Percentiles rank a stretch among this genome's conserved stretches.
Evolutionary conservation across 2,888 invertebrate genomes (phyloP).

Genomic region (Ramazzottius varieornatus): DNA sequence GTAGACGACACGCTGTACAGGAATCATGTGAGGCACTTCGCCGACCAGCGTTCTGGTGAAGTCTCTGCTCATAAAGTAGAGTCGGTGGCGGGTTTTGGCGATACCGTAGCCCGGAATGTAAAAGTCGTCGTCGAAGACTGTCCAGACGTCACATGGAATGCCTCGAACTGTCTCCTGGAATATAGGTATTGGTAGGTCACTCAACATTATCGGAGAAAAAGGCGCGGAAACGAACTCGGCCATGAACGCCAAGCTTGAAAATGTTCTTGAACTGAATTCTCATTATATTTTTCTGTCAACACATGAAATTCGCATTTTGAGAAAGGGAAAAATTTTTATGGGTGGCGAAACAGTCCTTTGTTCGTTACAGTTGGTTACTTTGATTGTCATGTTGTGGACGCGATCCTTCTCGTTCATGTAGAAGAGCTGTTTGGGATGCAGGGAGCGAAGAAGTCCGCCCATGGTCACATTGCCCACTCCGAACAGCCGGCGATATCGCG

Average conservation of each 20-base stretch:
- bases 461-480: neutral
- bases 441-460: neutral
- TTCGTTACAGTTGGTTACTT: neutral
- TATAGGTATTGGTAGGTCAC: neutral
- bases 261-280: no score
- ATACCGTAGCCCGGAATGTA: neutral
- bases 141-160: neutral
- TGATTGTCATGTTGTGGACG: neutral
- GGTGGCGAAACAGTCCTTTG: neutral
- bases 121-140: neutral
- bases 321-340: neutral
- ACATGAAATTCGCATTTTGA: neutral
- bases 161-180: neutral
- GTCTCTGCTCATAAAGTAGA: neutral
- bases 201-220: neutral
- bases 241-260: neutral
- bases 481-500: neutral
- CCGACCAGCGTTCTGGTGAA: neutral
- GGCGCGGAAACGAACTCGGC: neutral
- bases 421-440: neutral
- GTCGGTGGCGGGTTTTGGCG: neutral
- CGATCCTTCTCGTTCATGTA: neutral
- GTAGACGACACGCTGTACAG: neutral
- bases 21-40: neutral
- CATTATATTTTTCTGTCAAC: no score